A percentile compares a stretch with the other conserved stretches of the same genome.
These are phyloP conservation scores for Matsumurasca onukii DNA, from an alignment of 1,140 invertebrate species.

Conservation along the genomic window DNA sequence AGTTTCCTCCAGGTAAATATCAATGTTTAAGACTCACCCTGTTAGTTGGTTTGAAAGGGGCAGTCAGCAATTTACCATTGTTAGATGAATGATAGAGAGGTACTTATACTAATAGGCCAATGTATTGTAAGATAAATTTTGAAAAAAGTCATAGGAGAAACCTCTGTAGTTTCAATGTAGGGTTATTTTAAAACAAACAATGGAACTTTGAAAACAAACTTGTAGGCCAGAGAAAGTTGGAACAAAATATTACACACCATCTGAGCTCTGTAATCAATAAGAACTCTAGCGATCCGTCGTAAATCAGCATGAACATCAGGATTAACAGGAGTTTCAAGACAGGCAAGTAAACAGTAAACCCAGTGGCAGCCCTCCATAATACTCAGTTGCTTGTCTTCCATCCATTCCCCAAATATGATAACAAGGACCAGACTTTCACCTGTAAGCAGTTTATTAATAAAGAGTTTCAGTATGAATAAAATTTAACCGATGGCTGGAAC, in stretches of 20 bases:
- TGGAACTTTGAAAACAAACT: neutral
- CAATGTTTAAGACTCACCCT: too few species aligned
- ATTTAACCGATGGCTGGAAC: too few species aligned
- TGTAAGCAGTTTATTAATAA: neutral
- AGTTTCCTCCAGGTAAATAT: too few species aligned
- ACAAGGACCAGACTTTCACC: neutral
- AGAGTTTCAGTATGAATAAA: too few species aligned
- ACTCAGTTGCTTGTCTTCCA: neutral
- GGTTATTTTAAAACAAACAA: neutral
- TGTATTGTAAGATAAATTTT: too few species aligned
- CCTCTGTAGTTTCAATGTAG: neutral
- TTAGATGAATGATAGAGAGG: neutral
- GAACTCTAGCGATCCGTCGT: neutral
- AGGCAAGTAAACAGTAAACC: neutral
- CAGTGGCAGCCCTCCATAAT: neutral
- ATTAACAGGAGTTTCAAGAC: neutral
- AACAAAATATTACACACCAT: too few species aligned
- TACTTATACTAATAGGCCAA: neutral
- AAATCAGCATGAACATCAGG: neutral
- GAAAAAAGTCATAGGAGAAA: neutral
- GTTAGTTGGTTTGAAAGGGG: too few species aligned
- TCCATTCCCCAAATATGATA: neutral
- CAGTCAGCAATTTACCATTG: too few species aligned
- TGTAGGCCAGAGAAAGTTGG: too few species aligned
- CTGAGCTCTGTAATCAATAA: neutral